These are phyloP conservation scores for Dromococcyx pavoninus DNA, from an alignment of 2,797 vertebrate species.

Conservation along the genomic window DNA sequence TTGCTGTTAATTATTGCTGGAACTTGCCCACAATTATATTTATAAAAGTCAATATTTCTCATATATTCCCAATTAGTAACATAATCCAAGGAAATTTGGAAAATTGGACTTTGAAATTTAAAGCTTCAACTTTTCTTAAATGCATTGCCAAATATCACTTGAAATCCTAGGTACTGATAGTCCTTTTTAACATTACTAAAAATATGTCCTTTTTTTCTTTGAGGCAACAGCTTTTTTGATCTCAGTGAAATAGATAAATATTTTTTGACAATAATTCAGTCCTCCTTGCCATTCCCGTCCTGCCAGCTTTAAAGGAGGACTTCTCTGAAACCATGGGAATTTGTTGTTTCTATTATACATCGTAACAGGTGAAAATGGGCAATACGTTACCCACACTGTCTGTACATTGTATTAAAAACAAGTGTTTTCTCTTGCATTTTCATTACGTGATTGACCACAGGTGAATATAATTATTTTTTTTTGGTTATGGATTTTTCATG, in stretches of 20 bases:
- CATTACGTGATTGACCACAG: not conserved
- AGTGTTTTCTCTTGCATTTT: not conserved
- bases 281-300: not conserved
- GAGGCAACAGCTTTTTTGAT: not conserved
- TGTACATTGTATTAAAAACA: not conserved
- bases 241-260: not conserved
- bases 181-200: not conserved
- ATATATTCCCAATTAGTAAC: constrained; percentile 68
- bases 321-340: not conserved
- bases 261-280: not conserved
- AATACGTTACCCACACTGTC: not conserved
- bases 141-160: not conserved
- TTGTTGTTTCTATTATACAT: not conserved
- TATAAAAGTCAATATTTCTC: too few species aligned
- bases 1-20: constrained; percentile 38
- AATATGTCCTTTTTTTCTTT: not conserved
- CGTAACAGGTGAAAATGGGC: constrained; percentile 10
- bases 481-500: not conserved
- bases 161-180: not conserved
- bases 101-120: constrained; percentile 64
- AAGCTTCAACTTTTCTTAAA: constrained; percentile 50
- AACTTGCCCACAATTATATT: too few species aligned
- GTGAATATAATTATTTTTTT: not conserved
- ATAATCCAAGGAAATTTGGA: constrained; percentile 41
- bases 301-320: not conserved